Percentiles rank a stretch among this genome's conserved stretches.
Conservation (phyloP, 2,888 invertebrate species). For the Dynastes maya region DNA sequence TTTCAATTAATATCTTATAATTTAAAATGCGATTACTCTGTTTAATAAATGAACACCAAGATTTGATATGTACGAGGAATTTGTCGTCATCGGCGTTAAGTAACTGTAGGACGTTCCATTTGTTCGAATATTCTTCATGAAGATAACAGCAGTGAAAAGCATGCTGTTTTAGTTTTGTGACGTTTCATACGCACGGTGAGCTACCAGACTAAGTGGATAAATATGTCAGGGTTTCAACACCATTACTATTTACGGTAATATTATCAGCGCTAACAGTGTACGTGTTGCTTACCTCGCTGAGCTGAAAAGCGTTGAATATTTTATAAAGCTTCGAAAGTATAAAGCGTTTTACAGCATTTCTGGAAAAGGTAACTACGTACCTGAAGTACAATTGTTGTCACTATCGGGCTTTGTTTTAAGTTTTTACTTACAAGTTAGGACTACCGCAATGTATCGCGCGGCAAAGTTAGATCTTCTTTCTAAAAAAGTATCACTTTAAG, state of each 20-base stretch:
- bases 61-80: conserved; percentile 1
- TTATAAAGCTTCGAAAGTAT: background rate
- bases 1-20: too few relatives aligned
- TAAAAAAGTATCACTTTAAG: too few relatives aligned
- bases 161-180: conserved; percentile 15
- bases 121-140: conserved; percentile 5
- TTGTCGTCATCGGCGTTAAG: conserved; percentile 7
- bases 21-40: too few relatives aligned
- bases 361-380: too few relatives aligned
- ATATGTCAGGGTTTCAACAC: conserved; percentile 34
- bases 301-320: conserved; percentile 22
- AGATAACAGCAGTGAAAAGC: conserved; percentile 22
- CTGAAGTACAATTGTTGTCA: too few relatives aligned
- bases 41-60: conserved; percentile 18
- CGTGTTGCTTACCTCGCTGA: background rate
- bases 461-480: too few relatives aligned
- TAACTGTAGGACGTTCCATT: conserved; percentile 14
- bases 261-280: background rate
- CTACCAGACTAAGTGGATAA: conserved; percentile 39
- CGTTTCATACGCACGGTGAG: conserved; percentile 14
- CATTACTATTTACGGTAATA: conserved; percentile 10
- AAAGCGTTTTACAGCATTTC: background rate
- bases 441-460: too few relatives aligned
- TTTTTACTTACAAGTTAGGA: too few relatives aligned
- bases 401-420: too few relatives aligned